phyloP scores from a whole-genome alignment of 2,797 vertebrate genomes.

The Nyctibius grandis region DNA sequence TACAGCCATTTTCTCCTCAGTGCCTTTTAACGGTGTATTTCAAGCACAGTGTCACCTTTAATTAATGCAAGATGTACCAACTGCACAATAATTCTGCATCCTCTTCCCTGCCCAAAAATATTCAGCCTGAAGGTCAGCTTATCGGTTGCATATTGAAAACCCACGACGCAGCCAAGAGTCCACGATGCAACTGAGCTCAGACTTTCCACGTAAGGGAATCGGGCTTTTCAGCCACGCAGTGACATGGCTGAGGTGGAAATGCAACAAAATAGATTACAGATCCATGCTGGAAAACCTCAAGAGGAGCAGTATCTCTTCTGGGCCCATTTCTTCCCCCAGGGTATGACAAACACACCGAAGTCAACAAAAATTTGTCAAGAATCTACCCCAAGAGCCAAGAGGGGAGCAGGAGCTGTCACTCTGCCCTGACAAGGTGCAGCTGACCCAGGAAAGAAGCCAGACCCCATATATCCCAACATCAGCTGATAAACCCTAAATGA shows the following conservation, averaged over 20 bases:
- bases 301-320: not conserved
- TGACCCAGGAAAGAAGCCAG: not conserved
- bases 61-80: not conserved
- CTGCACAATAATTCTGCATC: not conserved
- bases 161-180: not conserved
- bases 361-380: not conserved
- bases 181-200: not conserved
- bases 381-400: not conserved
- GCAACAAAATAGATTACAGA: not conserved
- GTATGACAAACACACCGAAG: not conserved
- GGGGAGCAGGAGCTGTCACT: not conserved
- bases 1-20: not conserved
- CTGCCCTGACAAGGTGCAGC: not conserved
- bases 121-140: not conserved
- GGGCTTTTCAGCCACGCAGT: rapidly evolving
- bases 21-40: not conserved
- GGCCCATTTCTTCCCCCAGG: not conserved
- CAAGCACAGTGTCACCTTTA: not conserved
- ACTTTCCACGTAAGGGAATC: not conserved
- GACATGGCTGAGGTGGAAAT: not conserved
- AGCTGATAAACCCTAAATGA: not conserved
- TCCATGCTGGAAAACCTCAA: not conserved
- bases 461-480: not conserved
- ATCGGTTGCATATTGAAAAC: not conserved
- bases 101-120: not conserved